Base-by-base conservation (phyloP, 37 sponge, comb jelly and placozoan species). In the Tethya wilhelma region DNA sequence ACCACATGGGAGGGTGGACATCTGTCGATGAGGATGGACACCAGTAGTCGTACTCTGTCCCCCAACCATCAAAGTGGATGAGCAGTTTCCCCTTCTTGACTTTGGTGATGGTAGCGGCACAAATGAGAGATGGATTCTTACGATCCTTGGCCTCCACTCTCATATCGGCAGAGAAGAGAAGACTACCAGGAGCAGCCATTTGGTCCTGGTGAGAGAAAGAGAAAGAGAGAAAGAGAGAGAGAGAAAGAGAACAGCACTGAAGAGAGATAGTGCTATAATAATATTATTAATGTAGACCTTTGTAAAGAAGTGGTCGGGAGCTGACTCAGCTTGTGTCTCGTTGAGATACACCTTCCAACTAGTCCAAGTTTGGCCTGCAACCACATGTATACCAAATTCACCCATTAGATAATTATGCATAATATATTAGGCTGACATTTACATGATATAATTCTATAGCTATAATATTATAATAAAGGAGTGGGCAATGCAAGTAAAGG, bases 61-160 rank as follows among this genome's bases (percentile, higher is more conserved):
- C n/a, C 92, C 95, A 88, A n/a, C 95, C 95, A 84, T 95, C 95
- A 82, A 91, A 95, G 44, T 87, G 93, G 5, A 95, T 88, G 49
- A 80, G 59, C 55, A 95, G 44, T 31, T 81, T 33, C 26, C 83
- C 81, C 2, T 70, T 37, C n/a, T 59, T 59, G 14, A 91, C 53
- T 22, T 79, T 59, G 4, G 60, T 43, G 17, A 95, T 80, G 42
- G 92, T 88, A 0, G 95, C 95, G 19, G 81, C 95, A 85, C 92
- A 80, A 19, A 84, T 67, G 17, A 91, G 38, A 26, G 29, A 2
- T 1, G 95, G 95, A 41, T 95, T 45, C 75, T 71, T 68, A 38
- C 84, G 65, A 43, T 95, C 92, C 56, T 88, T 91, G 28, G 95
- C 87, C 69, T 91, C 92, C 33, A 91, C 23, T 37, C 67, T 75